Conservation (phyloP, 2,797 vertebrate genomes). For the Cheirogaleus major region DNA sequence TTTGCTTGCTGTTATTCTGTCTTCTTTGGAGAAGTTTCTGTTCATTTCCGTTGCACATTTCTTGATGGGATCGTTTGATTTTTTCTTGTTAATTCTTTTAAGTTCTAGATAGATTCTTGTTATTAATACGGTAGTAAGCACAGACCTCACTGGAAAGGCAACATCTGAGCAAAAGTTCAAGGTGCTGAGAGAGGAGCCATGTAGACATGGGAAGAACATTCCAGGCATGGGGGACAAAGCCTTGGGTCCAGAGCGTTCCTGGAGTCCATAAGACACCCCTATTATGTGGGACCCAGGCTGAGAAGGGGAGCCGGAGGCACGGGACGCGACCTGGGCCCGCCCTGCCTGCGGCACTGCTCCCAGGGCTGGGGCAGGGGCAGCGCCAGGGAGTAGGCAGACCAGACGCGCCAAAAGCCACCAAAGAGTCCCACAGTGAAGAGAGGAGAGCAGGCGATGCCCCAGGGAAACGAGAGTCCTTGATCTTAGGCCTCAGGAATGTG, state of each 20-base stretch:
- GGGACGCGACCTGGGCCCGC: not conserved
- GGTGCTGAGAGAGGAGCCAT: not conserved
- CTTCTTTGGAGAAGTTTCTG: too few species aligned
- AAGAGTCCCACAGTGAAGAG: not conserved
- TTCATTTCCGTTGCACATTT: too few species aligned
- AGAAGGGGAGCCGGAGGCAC: not conserved
- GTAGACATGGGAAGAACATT: not conserved
- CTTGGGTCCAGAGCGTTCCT: not conserved
- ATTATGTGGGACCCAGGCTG: not conserved
- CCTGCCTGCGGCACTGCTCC: not conserved
- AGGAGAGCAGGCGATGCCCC: not conserved
- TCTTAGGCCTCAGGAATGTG: too few species aligned
- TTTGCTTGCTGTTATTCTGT: too few species aligned
- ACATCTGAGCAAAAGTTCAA: not conserved
- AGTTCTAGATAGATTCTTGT: too few species aligned
- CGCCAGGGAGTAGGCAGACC: not conserved
- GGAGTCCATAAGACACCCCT: not conserved
- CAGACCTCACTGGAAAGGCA: not conserved
- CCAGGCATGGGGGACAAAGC: not conserved
- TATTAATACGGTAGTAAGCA: not conserved
- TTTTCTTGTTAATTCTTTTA: too few species aligned
- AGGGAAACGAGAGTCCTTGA: not conserved
- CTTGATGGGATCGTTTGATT: too few species aligned
- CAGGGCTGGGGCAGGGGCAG: not conserved
- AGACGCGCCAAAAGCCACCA: not conserved